A percentile compares a stretch with the other conserved stretches of the same genome.
phyloP scores from a whole-genome alignment of 2,888 invertebrate species.

The Catocala sponsa region DNA sequence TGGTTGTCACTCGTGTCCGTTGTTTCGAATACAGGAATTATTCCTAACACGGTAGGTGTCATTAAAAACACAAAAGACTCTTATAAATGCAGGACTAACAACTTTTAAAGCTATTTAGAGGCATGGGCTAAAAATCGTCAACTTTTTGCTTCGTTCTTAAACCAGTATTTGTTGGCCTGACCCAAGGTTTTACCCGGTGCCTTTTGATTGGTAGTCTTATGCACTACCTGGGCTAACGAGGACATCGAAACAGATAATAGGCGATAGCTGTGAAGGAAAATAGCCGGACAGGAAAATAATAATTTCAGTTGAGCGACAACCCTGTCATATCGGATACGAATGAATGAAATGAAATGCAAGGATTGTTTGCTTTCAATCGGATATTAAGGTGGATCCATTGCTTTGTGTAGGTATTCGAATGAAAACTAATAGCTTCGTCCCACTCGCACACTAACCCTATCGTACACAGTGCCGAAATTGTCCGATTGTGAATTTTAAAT shows the following conservation, averaged over 20 bases:
- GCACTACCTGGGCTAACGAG: too few species aligned
- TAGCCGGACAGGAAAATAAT: neutral
- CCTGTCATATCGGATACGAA: constrained; percentile 49
- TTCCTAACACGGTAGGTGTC: too few species aligned
- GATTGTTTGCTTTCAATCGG: constrained; percentile 66
- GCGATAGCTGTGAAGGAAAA: neutral
- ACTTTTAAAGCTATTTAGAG: too few species aligned
- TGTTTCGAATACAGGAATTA: too few species aligned
- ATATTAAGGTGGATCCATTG: constrained; percentile 61
- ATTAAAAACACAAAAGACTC: too few species aligned
- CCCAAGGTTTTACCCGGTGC: too few species aligned
- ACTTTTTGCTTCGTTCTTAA: too few species aligned
- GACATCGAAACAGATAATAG: neutral
- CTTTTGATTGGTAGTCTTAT: too few species aligned
- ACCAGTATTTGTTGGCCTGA: too few species aligned
- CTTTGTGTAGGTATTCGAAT: constrained; percentile 49
- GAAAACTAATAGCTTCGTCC: constrained; percentile 42
- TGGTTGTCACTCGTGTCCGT: too few species aligned
- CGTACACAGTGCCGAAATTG: neutral
- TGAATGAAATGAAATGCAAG: constrained; percentile 68
- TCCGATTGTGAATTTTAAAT: neutral
- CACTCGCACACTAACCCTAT: constrained; percentile 5
- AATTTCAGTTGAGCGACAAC: constrained; percentile 30
- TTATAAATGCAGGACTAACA: too few species aligned
- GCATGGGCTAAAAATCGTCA: too few species aligned